Evolutionary conservation across 2,113 vertebrate species (phyloP), one percentile per base, ranked within the genome.

Genomic region (Bubo blakistoni): DNA sequence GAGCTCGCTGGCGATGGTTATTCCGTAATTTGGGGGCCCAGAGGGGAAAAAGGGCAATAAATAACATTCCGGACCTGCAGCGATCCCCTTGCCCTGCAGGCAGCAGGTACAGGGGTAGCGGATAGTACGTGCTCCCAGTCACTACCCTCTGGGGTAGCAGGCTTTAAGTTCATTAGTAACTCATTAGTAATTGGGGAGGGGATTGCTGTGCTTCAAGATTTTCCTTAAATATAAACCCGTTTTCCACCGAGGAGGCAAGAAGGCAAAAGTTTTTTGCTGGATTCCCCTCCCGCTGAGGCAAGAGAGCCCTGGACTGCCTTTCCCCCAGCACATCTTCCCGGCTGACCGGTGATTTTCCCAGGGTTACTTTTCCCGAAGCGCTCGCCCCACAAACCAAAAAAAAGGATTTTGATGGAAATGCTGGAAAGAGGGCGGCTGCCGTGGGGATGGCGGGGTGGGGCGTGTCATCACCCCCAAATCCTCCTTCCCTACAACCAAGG

Each of bases 41-140:
- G 40, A 7, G 21, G 49, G 49, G 38, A 40, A 71, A 57, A 0
- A 2, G 22, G 62, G 58, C 9, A 25, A 27, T 34, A 13, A 94
- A 70, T 0, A 40, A 40, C 9, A 12, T 7, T 0, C 5, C 1
- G 1, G 15, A 25, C 5, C 71, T 3, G 1, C 44, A 13, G 73
- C 1, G 5, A 58, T 49, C 10, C 42, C 11, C 42, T 55, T 55
- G 62, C 57, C 49, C 29, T 15, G 42, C 40, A 14, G 13, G 44
- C 69, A 90, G 85, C 82, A 76, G 80, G 47, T 44, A 3, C 0
- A 5, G 70, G 51, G 9, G 36, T 0, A 13, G 30, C 44, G 11
- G 38, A 10, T 26, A 19, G 3, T 1, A 6, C 25, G 6, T 15
- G 54, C 59, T 29, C 18, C 1, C 0, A n/a, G 46, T 12, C 94